These are phyloP conservation scores for Vanessa cardui DNA, from an alignment of 2,888 invertebrate genomes.

Conservation along the genomic window DNA sequence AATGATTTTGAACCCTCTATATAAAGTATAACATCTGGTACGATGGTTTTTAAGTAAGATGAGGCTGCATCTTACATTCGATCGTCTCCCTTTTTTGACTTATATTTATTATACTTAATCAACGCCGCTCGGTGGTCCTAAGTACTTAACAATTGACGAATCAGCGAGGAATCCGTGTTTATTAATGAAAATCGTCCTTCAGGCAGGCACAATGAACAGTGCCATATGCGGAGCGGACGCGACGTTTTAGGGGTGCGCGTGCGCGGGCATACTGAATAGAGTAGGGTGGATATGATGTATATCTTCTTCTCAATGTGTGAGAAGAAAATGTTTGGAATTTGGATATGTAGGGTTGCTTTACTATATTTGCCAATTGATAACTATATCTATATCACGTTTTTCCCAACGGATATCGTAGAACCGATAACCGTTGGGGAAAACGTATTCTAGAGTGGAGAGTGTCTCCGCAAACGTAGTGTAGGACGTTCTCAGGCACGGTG, in stretches of 20 bases:
- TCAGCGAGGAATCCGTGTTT: conserved; percentile 35
- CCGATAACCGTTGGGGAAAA: too few relatives aligned
- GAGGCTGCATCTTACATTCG: too few relatives aligned
- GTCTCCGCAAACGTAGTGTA: too few relatives aligned
- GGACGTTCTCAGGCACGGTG: too few relatives aligned
- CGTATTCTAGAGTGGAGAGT: too few relatives aligned
- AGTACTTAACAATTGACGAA: conserved; percentile 27
- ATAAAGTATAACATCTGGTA: too few relatives aligned
- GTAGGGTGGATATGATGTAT: conserved; percentile 47
- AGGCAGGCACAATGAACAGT: conserved; percentile 52
- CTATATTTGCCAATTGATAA: too few relatives aligned
- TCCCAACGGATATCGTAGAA: too few relatives aligned
- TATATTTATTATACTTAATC: background rate
- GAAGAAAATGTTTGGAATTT: background rate
- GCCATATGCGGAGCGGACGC: conserved; percentile 74
- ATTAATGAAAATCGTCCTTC: conserved; percentile 53
- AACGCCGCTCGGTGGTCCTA: background rate
- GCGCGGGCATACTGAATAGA: conserved; percentile 55
- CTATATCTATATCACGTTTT: too few relatives aligned
- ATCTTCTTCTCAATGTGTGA: background rate
- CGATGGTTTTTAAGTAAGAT: background rate
- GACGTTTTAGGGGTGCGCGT: conserved; percentile 64
- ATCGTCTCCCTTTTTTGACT: too few relatives aligned
- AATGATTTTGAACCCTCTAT: too few relatives aligned
- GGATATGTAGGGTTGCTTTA: too few relatives aligned